Evolutionary conservation across 2,113 vertebrate species (phyloP).

Genomic region (Tragelaphus buxtoni): DNA sequence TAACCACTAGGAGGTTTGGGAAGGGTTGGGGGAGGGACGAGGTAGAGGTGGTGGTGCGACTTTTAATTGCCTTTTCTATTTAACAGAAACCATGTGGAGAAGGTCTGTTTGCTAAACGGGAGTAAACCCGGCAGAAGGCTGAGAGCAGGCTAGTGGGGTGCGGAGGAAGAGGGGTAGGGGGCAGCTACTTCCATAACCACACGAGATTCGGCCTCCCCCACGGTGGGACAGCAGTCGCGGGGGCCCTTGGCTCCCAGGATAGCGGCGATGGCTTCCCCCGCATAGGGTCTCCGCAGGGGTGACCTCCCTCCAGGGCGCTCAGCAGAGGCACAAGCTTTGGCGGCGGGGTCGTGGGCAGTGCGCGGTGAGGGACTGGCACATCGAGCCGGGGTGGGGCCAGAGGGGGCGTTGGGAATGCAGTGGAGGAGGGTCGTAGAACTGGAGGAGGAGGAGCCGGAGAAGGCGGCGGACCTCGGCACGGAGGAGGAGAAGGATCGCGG

Average conservation of each 20-base stretch:
- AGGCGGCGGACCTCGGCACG: not conserved
- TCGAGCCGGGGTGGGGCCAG: fast-evolving
- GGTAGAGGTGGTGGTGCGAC: not conserved
- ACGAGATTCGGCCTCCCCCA: not conserved
- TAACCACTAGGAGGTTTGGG: not conserved
- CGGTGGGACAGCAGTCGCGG: not conserved
- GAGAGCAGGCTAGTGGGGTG: fast-evolving
- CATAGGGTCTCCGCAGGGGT: not conserved
- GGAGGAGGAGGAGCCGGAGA: not conserved
- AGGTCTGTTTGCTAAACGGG: not conserved
- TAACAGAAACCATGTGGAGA: not conserved
- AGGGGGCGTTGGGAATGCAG: fast-evolving
- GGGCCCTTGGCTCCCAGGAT: fast-evolving
- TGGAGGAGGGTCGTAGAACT: fast-evolving
- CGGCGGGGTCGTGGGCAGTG: fast-evolving
- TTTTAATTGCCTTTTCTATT: not conserved
- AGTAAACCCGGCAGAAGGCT: not conserved
- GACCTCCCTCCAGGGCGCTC: not conserved
- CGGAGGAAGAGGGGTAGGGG: not conserved
- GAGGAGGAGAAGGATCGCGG: too few relatives aligned
- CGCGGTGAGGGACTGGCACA: not conserved
- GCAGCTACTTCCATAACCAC: not conserved
- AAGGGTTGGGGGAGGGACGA: not conserved
- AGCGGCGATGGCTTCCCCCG: not conserved
- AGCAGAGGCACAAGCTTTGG: fast-evolving